Base-by-base conservation (phyloP, 2,888 invertebrate genomes). In the Glyphotaelius pellucidus region DNA sequence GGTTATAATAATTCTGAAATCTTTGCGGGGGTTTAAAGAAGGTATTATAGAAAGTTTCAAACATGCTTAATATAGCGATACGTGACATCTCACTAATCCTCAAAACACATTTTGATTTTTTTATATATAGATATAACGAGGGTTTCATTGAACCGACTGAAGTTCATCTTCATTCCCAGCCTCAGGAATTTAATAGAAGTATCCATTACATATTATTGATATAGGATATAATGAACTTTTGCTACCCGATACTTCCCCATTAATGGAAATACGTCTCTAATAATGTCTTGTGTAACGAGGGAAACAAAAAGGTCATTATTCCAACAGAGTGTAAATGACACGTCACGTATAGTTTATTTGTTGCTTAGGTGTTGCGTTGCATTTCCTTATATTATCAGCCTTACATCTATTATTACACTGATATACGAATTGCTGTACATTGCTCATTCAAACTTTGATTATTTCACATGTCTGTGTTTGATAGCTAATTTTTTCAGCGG, bases 121-220 rank as follows among this genome's bases (percentile, higher is more conserved):
- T n/a, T n/a, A n/a, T 15, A n/a, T n/a, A n/a, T n/a, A n/a, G n/a
- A 2, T 67, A 25, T 67, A 67, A 35, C 19, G 19, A 35, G 81
- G 32, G 35, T 32, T 25, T 25, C 35, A 19, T 83, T 83, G 19
- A 83, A 38, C 35, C 35, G 35, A 0, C 35, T 35, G 35, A 83
- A 83, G 83, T 83, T n/a, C 83, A 83, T 83, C 83, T 83, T 32
- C 19, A 83, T 38, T 83, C 83, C 32, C 32, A 32, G 83, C 32
- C 35, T 35, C 32, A 19, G 35, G 83, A 83, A 83, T 83, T 25
- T 67, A 67, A 2, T 67, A 25, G 25, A 67, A 67, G 67, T 86
- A 86, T 86, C 86, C 35, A 42, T 86, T 86, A 86, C 86, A 42
- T 86, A 42, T 86, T 86, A n/a, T 86, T 42, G 19, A 86, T 86